Base-by-base conservation (phyloP, 1,140 invertebrate genomes). In the Drosophila trapezifrons region DNA sequence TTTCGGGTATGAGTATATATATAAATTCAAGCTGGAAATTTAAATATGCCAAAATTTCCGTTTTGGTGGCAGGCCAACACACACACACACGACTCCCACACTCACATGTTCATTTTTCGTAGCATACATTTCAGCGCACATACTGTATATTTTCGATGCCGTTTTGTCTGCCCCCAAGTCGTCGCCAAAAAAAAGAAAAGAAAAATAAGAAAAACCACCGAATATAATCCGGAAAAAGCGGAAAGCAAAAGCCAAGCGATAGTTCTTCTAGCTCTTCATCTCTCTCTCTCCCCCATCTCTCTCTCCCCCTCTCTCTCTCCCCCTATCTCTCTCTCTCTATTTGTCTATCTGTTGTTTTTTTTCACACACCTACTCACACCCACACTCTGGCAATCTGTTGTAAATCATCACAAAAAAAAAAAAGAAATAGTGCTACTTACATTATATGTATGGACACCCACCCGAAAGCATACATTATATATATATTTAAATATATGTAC, bases 321-420 rank as follows among this genome's bases (percentile, higher is more conserved):
- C 35, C 37, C 22, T 49, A 12, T 32, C 32, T 67, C 51, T 59
- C 20, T 42, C 43, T 27, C 10, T 57, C 35, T 57, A 13, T 58
- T 10, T 29, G 8, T 42, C 22, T 56, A 29, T 35, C 42, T 57
- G 54, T 37, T 32, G 38, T 67, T 70, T 70, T 51, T 47, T 32
- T 32, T 37, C 47, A 67, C 47, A 57, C 57, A 57, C 52, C n/a
- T n/a, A 58, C 78, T 62, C 15, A 71, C 52, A 51, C 66, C n/a
- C 60, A 60, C 70, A 76, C 63, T 38, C 25, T 58, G 42, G 46
- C 52, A 64, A 75, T 80, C 49, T 78, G 82, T 76, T 86, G 65
- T 78, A 82, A 78, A 86, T 86, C 82, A 86, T 78, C 69, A 81
- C 62, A 67, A 55, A 76, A 55, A 47, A 43, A 57, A 58, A 35